Evolutionary conservation across 2,888 invertebrate genomes (phyloP), one percentile per base, ranked within the genome.

Genomic region (Trissolcus japonicus): DNA sequence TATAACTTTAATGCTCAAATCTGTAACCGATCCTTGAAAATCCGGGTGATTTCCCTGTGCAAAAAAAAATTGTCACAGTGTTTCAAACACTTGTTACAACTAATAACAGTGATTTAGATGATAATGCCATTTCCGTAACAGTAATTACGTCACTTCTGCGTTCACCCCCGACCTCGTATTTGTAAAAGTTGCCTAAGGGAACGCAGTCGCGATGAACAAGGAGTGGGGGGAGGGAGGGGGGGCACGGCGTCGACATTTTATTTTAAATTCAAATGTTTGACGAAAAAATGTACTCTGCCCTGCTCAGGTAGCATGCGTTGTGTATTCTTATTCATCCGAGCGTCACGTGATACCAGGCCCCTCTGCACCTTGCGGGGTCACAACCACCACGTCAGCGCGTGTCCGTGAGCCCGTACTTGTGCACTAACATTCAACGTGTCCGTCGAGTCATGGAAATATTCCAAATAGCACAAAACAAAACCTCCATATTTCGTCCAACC

Each of bases 241-340:
- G 17, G 4, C 66, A 35, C 35, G 41, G 59, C 50, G 63, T 53
- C 41, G 69, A 54, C 41, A 59, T 76, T 76, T 71, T 66, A 76
- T 76, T 76, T 76, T 61, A 69, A 69, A 76, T 76, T 71, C 76
- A 76, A 76, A 76, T 66, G 76, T 76, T 69, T 76, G 65, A 66
- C 65, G 69, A 76, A 76, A 75, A 76, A 69, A 56, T 66, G 66
- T 71, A 59, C 54, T 69, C 69, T 61, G 76, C 71, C 53, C 57
- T 61, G 61, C 46, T 76, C 71, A 76, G 71, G 76, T 76, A 76
- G 66, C 76, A 46, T 66, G 67, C 62, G 63, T 61, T 46, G 65
- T 46, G 65, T 69, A 69, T 69, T 62, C 71, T 66, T 71, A 76
- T 71, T 76, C 76, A 71, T 76, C 62, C 60, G 41, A 48, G 61